Base-by-base conservation (phyloP, 1,140 invertebrate species). In the Hestina assimilis region DNA sequence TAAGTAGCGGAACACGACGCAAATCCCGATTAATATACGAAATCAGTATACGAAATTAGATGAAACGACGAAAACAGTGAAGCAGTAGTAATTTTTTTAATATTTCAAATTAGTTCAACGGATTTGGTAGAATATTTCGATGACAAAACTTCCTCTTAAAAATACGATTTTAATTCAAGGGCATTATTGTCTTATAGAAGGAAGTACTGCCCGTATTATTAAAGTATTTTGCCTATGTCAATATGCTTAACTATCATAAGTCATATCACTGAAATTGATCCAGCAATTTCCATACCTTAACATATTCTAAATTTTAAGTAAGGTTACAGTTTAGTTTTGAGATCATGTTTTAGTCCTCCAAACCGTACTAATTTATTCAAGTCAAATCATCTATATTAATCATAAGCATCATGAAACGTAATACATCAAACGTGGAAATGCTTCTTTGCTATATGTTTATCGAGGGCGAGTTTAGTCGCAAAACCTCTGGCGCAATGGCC, bases 381-480 rank as follows among this genome's bases (percentile, higher is more conserved):
- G 3, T 7, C 23, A 24, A 7, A 31, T 5, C n/a, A 5, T 3
- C 5, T 14, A 31, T 31, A 31, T 1, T 11, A 8, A 38, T n/a
- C 2, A 20, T 19, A 2, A 31, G 3, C 11, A 17, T 20, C n/a
- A 29, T 15, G 0, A 8, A 12, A 24, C 4, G 15, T 7, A 14
- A 5, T 6, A 53, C 47, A 46, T 59, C 48, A 59, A 26, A 76
- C 58, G 50, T 81, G 79, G 43, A 80, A 84, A 71, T 87, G 82
- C 47, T 87, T 87, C 29, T 84, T 84, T 3, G 80, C 71, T 4
- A 85, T 75, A 63, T 87, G 84, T 33, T 81, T 87, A 41, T 87
- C 84, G 4, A 86, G 48, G 2, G 79, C 79, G 19, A 86, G 24
- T 50, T 87, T 87, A 0, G 82, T 75, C 0, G 76, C 76, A 48